Evolutionary conservation across 2,888 invertebrate genomes (phyloP).

Genomic region (Julus scandinavius): DNA sequence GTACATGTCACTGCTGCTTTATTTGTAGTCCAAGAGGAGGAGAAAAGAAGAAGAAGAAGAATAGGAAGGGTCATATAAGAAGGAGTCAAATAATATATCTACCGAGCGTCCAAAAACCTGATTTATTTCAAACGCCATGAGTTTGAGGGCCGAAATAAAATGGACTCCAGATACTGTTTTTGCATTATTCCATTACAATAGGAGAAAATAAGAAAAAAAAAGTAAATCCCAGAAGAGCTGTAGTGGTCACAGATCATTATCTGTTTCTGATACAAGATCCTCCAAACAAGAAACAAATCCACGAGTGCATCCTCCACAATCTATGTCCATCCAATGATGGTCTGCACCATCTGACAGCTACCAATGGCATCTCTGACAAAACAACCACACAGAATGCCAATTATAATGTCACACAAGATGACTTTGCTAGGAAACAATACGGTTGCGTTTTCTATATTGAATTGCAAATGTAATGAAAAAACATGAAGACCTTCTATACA

Average conservation of each 20-base stretch:
- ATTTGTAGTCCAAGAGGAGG: not conserved
- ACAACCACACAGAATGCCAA: not conserved
- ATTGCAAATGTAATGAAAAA: too few relatives aligned
- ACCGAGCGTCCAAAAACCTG: slow-evolving; percentile 5
- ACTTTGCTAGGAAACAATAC: not conserved
- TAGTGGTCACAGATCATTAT: slow-evolving; percentile 43
- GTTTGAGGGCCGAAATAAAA: slow-evolving; percentile 25
- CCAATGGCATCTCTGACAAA: not conserved
- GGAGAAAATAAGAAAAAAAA: slow-evolving; percentile 25
- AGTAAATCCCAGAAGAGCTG: slow-evolving; percentile 35
- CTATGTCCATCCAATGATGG: not conserved
- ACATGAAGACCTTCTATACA: too few relatives aligned
- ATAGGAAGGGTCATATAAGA: slow-evolving; percentile 7
- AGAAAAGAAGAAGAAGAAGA: not conserved
- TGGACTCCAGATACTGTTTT: slow-evolving; percentile 40
- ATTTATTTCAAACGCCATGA: slow-evolving; percentile 36
- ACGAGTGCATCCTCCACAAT: not conserved
- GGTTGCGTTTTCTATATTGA: too few relatives aligned
- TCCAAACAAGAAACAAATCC: slow-evolving; percentile 31
- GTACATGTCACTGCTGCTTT: not conserved
- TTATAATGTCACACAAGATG: not conserved
- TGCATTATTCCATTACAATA: slow-evolving; percentile 36
- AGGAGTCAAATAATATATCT: slow-evolving; percentile 6
- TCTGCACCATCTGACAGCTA: not conserved
- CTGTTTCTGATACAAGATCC: slow-evolving; percentile 8